phyloP scores from a whole-genome alignment of 2,797 vertebrate genomes.

The Hafferia zeledoni region DNA sequence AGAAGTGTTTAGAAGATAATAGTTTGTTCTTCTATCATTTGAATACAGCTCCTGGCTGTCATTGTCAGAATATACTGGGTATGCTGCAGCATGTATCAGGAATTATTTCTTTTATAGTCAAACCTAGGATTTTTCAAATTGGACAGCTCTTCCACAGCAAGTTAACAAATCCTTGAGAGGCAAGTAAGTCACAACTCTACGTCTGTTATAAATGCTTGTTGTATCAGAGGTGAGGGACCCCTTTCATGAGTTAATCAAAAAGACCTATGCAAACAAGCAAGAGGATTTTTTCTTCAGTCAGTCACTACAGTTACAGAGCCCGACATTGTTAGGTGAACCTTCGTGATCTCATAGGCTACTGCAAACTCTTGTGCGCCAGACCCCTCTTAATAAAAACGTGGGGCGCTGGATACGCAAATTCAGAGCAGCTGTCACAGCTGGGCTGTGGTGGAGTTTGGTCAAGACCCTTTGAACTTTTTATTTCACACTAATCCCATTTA shows the following conservation, averaged over 20 bases:
- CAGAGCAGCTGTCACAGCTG: constrained; percentile 65
- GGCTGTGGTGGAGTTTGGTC: constrained; percentile 59
- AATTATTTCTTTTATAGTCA: background rate
- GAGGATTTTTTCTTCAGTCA: constrained; percentile 33
- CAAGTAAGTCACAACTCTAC: background rate
- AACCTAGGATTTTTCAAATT: background rate
- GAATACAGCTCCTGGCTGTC: background rate
- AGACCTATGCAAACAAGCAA: constrained; percentile 60
- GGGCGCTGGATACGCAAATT: constrained; percentile 55
- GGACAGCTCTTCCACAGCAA: background rate
- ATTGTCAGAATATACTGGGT: background rate
- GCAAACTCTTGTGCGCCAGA: background rate
- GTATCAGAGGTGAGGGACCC: constrained; percentile 35
- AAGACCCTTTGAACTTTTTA: constrained; percentile 74
- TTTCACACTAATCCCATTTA: constrained; percentile 73
- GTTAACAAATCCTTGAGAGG: constrained; percentile 10
- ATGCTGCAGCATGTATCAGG: background rate
- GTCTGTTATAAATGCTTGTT: background rate
- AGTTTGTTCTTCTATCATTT: background rate
- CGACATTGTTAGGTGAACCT: constrained; percentile 59
- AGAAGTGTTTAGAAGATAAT: constrained; percentile 19
- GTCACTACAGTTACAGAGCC: constrained; percentile 56
- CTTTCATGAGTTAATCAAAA: constrained; percentile 60
- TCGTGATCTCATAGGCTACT: constrained; percentile 33
- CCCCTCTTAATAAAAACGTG: constrained; percentile 27